A percentile compares a stretch with the other conserved stretches of the same genome.
These are phyloP conservation scores for Rhinoderma darwinii DNA, from an alignment of 2,113 vertebrate species.

Conservation along the genomic window DNA sequence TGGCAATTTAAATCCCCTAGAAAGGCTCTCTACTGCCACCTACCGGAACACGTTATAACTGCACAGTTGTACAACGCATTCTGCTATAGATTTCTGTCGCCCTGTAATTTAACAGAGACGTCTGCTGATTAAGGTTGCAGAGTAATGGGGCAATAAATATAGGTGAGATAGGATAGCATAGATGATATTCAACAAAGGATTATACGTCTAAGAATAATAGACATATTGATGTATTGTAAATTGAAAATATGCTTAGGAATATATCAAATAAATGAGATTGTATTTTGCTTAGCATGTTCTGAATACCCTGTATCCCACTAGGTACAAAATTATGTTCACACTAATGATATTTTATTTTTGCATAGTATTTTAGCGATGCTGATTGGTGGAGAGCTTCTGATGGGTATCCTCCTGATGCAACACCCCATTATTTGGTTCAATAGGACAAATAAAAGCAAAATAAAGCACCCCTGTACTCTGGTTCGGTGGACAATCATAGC, in stretches of 20 bases:
- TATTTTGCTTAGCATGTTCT: not conserved
- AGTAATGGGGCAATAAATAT: not conserved
- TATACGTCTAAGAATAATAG: not conserved
- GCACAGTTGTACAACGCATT: not conserved
- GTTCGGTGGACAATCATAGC: too few species aligned
- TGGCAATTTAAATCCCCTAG: slow-evolving; percentile 41
- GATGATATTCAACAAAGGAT: not conserved
- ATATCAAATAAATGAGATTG: not conserved
- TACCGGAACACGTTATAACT: not conserved
- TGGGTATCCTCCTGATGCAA: too few species aligned
- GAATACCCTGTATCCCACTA: not conserved
- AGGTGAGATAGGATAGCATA: not conserved
- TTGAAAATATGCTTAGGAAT: not conserved
- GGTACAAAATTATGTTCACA: not conserved
- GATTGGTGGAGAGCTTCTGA: too few species aligned
- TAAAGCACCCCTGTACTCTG: too few species aligned
- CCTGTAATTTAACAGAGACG: not conserved
- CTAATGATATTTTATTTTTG: not conserved
- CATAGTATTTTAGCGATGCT: too few species aligned
- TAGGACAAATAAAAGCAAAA: too few species aligned
- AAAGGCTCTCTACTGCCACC: slow-evolving; percentile 58
- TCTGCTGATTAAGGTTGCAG: not conserved
- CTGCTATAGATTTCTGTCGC: not conserved
- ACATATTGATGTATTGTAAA: not conserved
- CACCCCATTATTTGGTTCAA: too few species aligned